Conservation (phyloP, 1,140 invertebrate genomes). For the Harlomillsia oculata region DNA sequence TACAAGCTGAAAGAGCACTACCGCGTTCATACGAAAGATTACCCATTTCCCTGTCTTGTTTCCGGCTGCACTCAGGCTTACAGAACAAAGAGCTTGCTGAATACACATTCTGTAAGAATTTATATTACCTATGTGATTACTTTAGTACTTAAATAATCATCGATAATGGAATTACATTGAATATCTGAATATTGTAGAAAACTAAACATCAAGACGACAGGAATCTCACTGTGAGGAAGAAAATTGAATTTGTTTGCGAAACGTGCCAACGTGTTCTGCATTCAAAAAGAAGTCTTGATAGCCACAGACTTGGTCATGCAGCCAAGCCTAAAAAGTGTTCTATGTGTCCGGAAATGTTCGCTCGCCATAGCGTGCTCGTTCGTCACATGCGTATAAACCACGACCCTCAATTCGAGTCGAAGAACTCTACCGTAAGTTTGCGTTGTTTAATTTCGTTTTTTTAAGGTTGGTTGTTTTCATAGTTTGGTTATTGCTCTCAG, state of each 20-base stretch:
- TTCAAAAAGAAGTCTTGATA: conserved; percentile 66
- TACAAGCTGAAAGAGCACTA: conserved; percentile 41
- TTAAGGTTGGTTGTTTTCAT: conserved; percentile 1
- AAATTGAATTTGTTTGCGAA: conserved; percentile 35
- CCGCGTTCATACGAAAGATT: conserved; percentile 45
- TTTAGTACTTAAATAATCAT: too few relatives aligned
- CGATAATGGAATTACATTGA: too few relatives aligned
- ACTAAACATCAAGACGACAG: conserved; percentile 23
- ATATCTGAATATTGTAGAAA: too few relatives aligned
- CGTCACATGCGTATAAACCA: conserved; percentile 70
- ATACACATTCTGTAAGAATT: conserved; percentile 38
- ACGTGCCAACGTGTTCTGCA: conserved; percentile 67
- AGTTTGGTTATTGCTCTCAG: conserved; percentile 8
- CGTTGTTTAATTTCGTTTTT: neutral
- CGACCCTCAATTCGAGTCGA: conserved; percentile 61
- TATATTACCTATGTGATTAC: too few relatives aligned
- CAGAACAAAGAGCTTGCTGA: conserved; percentile 48
- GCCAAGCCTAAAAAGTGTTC: conserved; percentile 69
- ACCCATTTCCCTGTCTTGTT: conserved; percentile 58
- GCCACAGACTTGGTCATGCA: conserved; percentile 77
- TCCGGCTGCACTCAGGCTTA: conserved; percentile 78
- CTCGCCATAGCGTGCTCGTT: conserved; percentile 67
- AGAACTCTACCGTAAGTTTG: conserved; percentile 45
- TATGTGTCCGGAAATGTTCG: conserved; percentile 71
- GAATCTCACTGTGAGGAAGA: conserved; percentile 30